Evolutionary conservation across 2,797 vertebrate genomes (phyloP), one percentile per base, ranked within the genome.

Genomic region (Artibeus jamaicensis): DNA sequence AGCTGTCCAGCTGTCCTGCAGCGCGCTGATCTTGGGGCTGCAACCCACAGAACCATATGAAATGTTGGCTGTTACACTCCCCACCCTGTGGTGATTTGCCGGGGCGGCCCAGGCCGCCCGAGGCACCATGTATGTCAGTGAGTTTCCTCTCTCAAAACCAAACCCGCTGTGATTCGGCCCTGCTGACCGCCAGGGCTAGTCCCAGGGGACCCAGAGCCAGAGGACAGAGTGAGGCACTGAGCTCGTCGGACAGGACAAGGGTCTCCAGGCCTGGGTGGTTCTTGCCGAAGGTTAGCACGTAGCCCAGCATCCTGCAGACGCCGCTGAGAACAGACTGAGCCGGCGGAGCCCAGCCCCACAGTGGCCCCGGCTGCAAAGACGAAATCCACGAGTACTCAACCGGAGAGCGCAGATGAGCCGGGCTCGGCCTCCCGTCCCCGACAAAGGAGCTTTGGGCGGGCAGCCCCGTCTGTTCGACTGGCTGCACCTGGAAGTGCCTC

Each of bases 31-130:
- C 50, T 3, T 2, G 2, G 2, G 85, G 39, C 32, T 9, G 18
- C 55, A 22, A 11, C 11, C 44, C 21, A 44, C 18, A 12, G 44
- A 32, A 16, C 24, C 0, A 7, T 2, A 11, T 14, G 73, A 50
- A 39, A 24, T 2, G 50, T 10, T 9, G 10, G n/a, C 16, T 10
- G 21, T 11, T 14, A 26, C 22, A 34, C 10, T 9, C 1, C 73
- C 12, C n/a, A 2, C 15, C 14, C 18, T 16, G 0, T 0, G 9
- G 44, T 2, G 2, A 8, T n/a, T 29, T 5, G 29, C 1, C 1
- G 0, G 0, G 22, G 73, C 55, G 34, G 53, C 55, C 2, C 1
- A 22, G 19, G 42, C 15, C 2, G 32, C 8, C 9, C 1, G 2
- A 37, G n/a, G 42, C 22, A 6, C 15, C 14, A 8, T 21, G 57